Conservation (phyloP, 2,797 vertebrate genomes). For the Parauchenoglanis punctatus region DNA sequence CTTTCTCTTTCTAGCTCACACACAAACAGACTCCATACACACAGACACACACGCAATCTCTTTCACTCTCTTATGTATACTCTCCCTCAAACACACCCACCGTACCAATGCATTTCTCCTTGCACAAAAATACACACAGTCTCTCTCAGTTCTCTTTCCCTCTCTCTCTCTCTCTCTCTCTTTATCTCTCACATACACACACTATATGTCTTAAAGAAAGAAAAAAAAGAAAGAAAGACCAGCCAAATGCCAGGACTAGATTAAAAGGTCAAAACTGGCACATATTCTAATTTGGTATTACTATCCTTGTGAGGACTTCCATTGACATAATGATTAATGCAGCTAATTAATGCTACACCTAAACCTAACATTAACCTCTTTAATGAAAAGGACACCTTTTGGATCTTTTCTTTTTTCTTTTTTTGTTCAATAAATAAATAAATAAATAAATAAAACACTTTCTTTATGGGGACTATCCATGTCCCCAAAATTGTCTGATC, state of each 20-base stretch:
- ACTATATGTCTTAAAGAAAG: neutral
- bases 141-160: neutral
- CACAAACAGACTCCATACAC: neutral
- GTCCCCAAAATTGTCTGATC: too few relatives aligned
- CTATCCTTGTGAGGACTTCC: neutral
- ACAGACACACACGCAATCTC: neutral
- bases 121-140: neutral
- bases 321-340: neutral
- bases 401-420: too few relatives aligned
- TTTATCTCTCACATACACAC: neutral
- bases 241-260: constrained; percentile 6
- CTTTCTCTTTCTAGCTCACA: neutral
- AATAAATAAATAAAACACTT: too few relatives aligned
- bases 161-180: neutral
- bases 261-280: constrained; percentile 25
- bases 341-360: neutral
- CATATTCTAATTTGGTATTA: constrained; percentile 6
- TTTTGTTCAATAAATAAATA: too few relatives aligned
- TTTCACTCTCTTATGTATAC: neutral
- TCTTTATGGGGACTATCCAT: too few relatives aligned
- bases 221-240: constrained; percentile 6
- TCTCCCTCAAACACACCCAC: neutral
- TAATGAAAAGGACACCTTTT: neutral
- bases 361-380: neutral
- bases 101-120: neutral